Percentiles rank a stretch among this genome's conserved stretches.
Conservation (phyloP, 1,140 invertebrate species). For the Arctopsyche grandis region DNA sequence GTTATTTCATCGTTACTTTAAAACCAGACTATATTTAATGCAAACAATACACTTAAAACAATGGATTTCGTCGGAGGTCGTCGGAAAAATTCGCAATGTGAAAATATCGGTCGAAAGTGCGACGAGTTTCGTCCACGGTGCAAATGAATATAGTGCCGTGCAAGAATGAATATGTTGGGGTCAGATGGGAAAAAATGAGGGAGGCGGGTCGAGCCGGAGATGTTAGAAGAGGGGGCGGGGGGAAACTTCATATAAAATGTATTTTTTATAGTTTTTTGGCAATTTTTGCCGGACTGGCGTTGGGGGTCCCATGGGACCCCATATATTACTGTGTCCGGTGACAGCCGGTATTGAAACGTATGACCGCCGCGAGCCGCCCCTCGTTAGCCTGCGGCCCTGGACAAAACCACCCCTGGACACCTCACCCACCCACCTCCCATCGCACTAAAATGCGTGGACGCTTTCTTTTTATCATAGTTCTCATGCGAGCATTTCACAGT, state of each 20-base stretch:
- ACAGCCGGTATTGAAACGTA: slow-evolving; percentile 55
- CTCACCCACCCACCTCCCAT: not conserved
- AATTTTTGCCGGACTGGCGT: slow-evolving; percentile 47
- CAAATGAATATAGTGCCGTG: slow-evolving; percentile 16
- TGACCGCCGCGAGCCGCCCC: slow-evolving; percentile 51
- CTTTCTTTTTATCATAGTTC: slow-evolving; percentile 41
- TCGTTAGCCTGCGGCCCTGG: slow-evolving; percentile 46
- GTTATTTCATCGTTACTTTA: slow-evolving; percentile 12
- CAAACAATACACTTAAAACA: too few species aligned
- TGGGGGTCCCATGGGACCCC: slow-evolving; percentile 46
- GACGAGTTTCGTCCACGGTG: slow-evolving; percentile 5
- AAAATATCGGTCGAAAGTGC: too few species aligned
- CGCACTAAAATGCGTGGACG: slow-evolving; percentile 28
- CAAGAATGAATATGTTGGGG: slow-evolving; percentile 24
- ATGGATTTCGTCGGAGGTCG: too few species aligned
- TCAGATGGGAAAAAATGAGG: slow-evolving; percentile 26
- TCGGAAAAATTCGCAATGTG: too few species aligned
- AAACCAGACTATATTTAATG: too few species aligned
- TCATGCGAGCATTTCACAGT: not conserved
- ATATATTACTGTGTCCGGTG: slow-evolving; percentile 55
- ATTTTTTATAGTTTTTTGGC: slow-evolving; percentile 56
- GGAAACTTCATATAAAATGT: slow-evolving; percentile 55
- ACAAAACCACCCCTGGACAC: not conserved
- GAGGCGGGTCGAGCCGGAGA: not conserved
- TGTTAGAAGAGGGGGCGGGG: slow-evolving; percentile 29